Conservation (phyloP, 2,113 vertebrate genomes). For the Opisthocomus hoazin region DNA sequence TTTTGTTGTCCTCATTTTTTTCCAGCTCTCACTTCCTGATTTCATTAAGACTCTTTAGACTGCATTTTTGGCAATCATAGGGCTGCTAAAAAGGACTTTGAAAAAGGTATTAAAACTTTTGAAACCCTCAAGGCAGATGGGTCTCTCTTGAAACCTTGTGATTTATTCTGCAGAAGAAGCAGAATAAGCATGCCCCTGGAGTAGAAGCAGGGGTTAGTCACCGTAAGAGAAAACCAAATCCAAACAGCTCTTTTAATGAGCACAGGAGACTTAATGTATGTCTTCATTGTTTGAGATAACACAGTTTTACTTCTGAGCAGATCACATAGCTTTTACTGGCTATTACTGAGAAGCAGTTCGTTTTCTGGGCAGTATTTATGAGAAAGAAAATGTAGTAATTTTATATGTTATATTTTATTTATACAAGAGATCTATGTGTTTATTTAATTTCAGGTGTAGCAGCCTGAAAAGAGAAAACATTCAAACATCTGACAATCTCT, state of each 20-base stretch:
- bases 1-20: slow-evolving; percentile 24
- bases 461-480: not conserved
- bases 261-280: not conserved
- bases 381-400: not conserved
- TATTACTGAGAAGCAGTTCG: not conserved
- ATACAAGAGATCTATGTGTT: not conserved
- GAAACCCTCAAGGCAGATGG: slow-evolving; percentile 32
- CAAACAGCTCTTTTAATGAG: slow-evolving; percentile 38
- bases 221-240: slow-evolving; percentile 7
- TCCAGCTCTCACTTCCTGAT: not conserved
- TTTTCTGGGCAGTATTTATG: not conserved
- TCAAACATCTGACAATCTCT: not conserved
- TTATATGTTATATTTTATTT: not conserved
- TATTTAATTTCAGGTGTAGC: slow-evolving; percentile 17
- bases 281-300: slow-evolving; percentile 28
- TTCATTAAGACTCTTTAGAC: slow-evolving; percentile 22
- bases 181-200: slow-evolving; percentile 13
- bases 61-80: slow-evolving; percentile 6
- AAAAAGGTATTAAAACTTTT: slow-evolving; percentile 19
- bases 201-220: slow-evolving; percentile 11
- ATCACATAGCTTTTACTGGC: not conserved
- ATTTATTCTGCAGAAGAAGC: slow-evolving; percentile 44
- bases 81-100: not conserved
- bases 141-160: slow-evolving; percentile 10
- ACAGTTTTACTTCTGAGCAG: not conserved